A percentile compares a stretch with the other conserved stretches of the same genome.
These are phyloP conservation scores for Heliconius melpomene DNA, from an alignment of 1,140 invertebrate species.

Conservation along the genomic window DNA sequence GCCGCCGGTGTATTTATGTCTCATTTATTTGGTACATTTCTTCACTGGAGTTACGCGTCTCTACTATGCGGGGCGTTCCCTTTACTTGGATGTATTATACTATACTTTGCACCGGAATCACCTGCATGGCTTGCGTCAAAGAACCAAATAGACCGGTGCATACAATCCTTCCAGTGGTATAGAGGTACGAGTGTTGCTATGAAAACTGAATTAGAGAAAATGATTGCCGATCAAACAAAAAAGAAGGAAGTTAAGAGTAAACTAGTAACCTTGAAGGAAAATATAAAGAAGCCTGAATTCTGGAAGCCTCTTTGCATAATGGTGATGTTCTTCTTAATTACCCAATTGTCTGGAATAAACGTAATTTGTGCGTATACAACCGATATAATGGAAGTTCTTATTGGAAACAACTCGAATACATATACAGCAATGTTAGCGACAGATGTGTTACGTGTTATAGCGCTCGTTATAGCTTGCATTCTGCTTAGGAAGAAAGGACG, in stretches of 20 bases:
- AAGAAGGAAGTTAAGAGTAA: constrained; percentile 61
- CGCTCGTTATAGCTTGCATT: constrained; percentile 82
- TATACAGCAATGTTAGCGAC: constrained; percentile 84
- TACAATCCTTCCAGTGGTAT: constrained; percentile 80
- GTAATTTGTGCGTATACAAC: constrained; percentile 88
- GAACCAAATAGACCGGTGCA: constrained; percentile 78
- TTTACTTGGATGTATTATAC: constrained; percentile 73
- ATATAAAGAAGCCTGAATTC: constrained; percentile 79
- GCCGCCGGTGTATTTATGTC: constrained; percentile 82
- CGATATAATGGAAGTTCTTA: constrained; percentile 81
- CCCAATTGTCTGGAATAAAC: constrained; percentile 85
- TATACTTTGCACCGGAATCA: constrained; percentile 85
- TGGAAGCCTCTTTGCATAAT: constrained; percentile 83
- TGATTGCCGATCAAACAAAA: constrained; percentile 69
- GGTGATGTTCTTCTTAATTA: constrained; percentile 82
- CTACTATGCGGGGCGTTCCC: constrained; percentile 81
- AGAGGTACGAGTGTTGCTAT: constrained; percentile 76
- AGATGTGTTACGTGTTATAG: constrained; percentile 85
- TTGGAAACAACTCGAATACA: constrained; percentile 77
- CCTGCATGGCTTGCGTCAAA: constrained; percentile 85
- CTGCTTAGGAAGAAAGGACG: constrained; percentile 82
- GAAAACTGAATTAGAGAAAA: constrained; percentile 77
- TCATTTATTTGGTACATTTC: constrained; percentile 83
- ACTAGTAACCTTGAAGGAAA: constrained; percentile 55
- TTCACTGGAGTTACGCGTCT: constrained; percentile 82